Conservation (phyloP, 1,140 invertebrate species). For the Bombus superbus region DNA sequence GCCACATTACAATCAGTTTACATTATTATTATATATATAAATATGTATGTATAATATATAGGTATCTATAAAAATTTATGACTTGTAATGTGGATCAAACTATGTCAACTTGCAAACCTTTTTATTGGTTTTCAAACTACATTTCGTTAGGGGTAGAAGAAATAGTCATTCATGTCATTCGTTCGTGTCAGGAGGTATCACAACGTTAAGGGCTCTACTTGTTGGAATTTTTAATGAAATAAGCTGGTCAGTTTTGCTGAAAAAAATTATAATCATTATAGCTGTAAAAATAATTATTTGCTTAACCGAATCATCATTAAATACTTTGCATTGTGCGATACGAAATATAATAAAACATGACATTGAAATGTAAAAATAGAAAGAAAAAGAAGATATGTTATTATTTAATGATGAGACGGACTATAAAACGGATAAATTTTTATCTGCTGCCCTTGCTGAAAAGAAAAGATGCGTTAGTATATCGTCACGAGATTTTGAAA, state of each 20-base stretch:
- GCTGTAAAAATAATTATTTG: slow-evolving; percentile 74
- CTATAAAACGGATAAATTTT: slow-evolving; percentile 63
- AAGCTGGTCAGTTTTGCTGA: slow-evolving; percentile 69
- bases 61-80: slow-evolving; percentile 47
- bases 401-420: slow-evolving; percentile 74
- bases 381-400: not conserved
- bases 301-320: slow-evolving; percentile 69
- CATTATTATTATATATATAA: slow-evolving; percentile 38
- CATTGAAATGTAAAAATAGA: not conserved
- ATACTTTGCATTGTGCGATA: not conserved
- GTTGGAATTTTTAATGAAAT: slow-evolving; percentile 69
- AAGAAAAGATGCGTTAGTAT: slow-evolving; percentile 73
- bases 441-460: slow-evolving; percentile 76
- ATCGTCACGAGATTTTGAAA: slow-evolving; percentile 59
- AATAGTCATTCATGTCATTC: slow-evolving; percentile 69
- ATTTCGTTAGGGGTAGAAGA: slow-evolving; percentile 71
- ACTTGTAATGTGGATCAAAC: slow-evolving; percentile 70
- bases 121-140: slow-evolving; percentile 70
- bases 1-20: slow-evolving; percentile 70
- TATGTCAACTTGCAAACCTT: slow-evolving; percentile 72
- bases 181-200: slow-evolving; percentile 67
- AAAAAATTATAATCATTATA: slow-evolving; percentile 76
- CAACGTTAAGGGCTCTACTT: slow-evolving; percentile 70
- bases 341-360: not conserved
- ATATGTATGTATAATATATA: slow-evolving; percentile 11